phyloP scores from a whole-genome alignment of 2,113 vertebrate genomes.

The Chrysemys picta region DNA sequence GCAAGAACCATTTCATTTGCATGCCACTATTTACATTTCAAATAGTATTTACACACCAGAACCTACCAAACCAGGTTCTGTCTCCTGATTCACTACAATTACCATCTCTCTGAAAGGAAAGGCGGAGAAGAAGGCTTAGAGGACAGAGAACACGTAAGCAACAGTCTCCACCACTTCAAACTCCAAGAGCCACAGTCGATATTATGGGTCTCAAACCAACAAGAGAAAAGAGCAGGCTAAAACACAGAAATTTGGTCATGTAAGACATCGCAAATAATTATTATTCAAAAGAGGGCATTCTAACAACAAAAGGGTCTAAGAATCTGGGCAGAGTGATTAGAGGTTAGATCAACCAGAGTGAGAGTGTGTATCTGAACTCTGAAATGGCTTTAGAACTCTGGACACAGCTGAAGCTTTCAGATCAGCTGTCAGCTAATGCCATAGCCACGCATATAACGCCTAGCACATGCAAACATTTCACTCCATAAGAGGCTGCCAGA shows the following conservation, averaged over 20 bases:
- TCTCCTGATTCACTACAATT: neutral
- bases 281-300: neutral
- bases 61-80: neutral
- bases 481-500: neutral
- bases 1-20: conserved; percentile 31
- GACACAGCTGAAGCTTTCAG: neutral
- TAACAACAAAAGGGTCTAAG: neutral
- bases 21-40: conserved; percentile 60
- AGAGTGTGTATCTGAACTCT: neutral
- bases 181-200: neutral
- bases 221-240: neutral
- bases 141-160: neutral
- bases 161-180: conserved; percentile 4
- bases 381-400: neutral
- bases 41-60: conserved; percentile 29
- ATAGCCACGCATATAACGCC: accelerated
- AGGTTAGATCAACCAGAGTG: conserved; percentile 7
- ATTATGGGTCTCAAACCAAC: neutral
- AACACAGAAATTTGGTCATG: neutral
- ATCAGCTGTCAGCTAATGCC: accelerated
- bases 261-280: neutral
- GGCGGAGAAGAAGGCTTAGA: neutral
- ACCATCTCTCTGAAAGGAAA: conserved; percentile 7
- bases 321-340: neutral
- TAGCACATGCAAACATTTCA: neutral